Conservation (phyloP, 2,888 invertebrate genomes). For the Neoitamus cyanurus region DNA sequence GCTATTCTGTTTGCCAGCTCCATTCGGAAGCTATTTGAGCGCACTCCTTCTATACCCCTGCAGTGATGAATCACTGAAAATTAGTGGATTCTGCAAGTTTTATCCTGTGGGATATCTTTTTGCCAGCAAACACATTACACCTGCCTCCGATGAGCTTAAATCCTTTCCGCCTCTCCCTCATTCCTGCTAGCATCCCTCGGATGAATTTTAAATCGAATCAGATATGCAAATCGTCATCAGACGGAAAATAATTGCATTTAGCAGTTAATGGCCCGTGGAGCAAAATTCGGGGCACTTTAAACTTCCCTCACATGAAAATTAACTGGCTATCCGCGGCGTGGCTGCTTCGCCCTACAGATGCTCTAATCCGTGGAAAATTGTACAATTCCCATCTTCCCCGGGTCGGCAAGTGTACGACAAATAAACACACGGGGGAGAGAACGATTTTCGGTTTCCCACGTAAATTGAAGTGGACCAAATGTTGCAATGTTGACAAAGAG, state of each 20-base stretch:
- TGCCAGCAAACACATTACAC: neutral
- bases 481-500: neutral
- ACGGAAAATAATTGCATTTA: slow-evolving; percentile 31
- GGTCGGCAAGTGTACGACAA: neutral
- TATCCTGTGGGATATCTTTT: neutral
- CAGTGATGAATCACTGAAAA: neutral
- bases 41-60: neutral
- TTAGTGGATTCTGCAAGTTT: neutral
- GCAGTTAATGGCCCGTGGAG: slow-evolving; percentile 37
- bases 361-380: neutral
- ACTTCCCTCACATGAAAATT: neutral
- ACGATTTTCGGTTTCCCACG: neutral
- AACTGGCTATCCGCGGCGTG: neutral
- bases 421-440: neutral
- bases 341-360: neutral
- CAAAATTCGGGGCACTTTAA: neutral
- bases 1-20: neutral
- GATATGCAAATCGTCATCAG: slow-evolving; percentile 37
- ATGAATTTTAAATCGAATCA: slow-evolving; percentile 8
- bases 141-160: neutral
- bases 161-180: neutral
- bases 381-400: neutral
- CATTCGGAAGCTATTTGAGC: neutral
- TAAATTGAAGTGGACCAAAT: neutral
- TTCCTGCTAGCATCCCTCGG: neutral